phyloP scores from a whole-genome alignment of 2,888 invertebrate species.

The Tinea trinotella region DNA sequence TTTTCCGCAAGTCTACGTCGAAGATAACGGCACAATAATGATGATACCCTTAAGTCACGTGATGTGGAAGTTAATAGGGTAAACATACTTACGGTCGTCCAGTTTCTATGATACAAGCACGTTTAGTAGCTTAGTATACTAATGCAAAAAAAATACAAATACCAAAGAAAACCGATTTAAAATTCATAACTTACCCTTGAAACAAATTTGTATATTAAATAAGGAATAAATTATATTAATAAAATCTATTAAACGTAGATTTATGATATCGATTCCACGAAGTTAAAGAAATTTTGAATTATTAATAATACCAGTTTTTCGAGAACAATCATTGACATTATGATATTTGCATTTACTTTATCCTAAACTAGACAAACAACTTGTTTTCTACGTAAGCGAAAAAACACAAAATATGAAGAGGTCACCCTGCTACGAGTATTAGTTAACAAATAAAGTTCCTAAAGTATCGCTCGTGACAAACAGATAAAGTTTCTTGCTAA shows the following conservation, averaged over 20 bases:
- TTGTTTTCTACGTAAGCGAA: conserved; percentile 4
- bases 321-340: not conserved
- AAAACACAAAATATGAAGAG: not conserved
- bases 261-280: too few species aligned
- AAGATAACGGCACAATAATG: conserved; percentile 10
- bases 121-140: too few species aligned
- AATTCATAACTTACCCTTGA: too few species aligned
- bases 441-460: conserved; percentile 16
- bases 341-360: conserved; percentile 12
- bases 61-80: conserved; percentile 6
- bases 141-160: too few species aligned
- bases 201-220: too few species aligned
- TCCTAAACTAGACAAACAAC: conserved; percentile 8
- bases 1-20: conserved; percentile 15
- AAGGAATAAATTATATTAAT: too few species aligned
- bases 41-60: conserved; percentile 9
- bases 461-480: conserved; percentile 36
- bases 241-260: too few species aligned
- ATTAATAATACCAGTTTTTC: conserved; percentile 1
- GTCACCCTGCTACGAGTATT: conserved; percentile 10
- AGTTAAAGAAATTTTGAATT: too few species aligned
- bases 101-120: too few species aligned
- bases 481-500: conserved; percentile 48
- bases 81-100: not conserved
- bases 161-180: too few species aligned